A percentile compares a stretch with the other conserved stretches of the same genome.
Conservation (phyloP, 1,140 invertebrate species). For the Sesamia nonagrioides region DNA sequence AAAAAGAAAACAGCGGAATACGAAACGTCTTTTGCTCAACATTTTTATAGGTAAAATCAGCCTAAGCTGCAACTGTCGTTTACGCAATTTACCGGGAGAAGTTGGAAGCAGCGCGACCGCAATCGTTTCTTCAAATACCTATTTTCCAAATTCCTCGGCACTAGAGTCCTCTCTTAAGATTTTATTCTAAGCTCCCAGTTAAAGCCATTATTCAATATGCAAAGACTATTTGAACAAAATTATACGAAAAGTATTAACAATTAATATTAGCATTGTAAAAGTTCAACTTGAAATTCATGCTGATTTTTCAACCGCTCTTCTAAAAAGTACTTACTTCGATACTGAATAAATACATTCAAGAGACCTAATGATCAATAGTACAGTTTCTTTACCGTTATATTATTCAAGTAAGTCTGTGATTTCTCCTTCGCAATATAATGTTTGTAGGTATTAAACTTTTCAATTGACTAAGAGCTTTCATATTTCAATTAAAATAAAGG, state of each 20-base stretch:
- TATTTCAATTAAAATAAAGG: slow-evolving; percentile 9
- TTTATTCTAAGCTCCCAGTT: neutral
- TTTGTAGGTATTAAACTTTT: neutral
- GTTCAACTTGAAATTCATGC: neutral
- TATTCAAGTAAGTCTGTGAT: neutral
- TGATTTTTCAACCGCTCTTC: neutral
- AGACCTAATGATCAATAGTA: slow-evolving; percentile 21
- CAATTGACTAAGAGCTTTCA: slow-evolving; percentile 9
- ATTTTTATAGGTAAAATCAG: no score
- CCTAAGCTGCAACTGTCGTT: no score
- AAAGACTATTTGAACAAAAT: neutral
- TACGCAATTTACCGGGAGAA: no score
- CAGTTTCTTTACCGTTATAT: neutral
- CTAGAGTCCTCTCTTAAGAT: no score
- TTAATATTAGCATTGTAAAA: neutral
- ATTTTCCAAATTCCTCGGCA: no score
- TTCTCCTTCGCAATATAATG: neutral
- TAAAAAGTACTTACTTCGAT: neutral
- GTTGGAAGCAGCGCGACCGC: no score
- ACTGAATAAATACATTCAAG: neutral
- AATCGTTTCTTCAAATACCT: no score
- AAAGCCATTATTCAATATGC: neutral
- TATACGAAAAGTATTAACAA: neutral
- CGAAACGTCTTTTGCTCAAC: no score
- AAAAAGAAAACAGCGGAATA: no score